These are phyloP conservation scores for Pecten maximus DNA, from an alignment of 2,888 invertebrate species.

Conservation along the genomic window DNA sequence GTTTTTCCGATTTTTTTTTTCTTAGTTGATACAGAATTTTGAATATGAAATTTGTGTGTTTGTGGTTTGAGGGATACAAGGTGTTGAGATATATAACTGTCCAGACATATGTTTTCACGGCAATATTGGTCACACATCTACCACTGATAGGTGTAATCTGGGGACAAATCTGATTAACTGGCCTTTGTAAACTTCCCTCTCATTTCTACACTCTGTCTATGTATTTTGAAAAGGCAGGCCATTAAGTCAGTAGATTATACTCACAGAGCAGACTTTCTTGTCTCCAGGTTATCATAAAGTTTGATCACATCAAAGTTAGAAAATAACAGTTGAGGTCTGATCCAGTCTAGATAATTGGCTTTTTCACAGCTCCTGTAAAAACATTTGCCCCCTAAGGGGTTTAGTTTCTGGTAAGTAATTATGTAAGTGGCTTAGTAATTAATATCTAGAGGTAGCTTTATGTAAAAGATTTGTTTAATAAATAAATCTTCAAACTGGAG, in stretches of 20 bases:
- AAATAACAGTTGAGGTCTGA: neutral
- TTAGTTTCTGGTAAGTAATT: neutral
- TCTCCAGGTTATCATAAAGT: neutral
- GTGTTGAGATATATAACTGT: neutral
- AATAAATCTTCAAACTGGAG: neutral
- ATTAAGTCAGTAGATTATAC: neutral
- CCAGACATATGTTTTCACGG: slow-evolving; percentile 1
- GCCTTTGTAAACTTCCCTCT: neutral
- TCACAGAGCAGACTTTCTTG: neutral
- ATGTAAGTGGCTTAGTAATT: neutral
- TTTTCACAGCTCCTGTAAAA: slow-evolving; percentile 26
- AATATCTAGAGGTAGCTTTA: neutral
- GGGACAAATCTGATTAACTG: neutral
- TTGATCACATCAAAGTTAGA: neutral
- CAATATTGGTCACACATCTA: neutral
- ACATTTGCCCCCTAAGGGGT: neutral
- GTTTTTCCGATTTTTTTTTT: neutral
- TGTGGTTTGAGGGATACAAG: neutral
- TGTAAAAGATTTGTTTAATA: neutral
- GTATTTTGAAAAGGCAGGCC: neutral
- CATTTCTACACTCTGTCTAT: neutral
- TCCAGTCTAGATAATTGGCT: slow-evolving; percentile 13
- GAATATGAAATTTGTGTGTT: neutral
- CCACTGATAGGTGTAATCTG: neutral
- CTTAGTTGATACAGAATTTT: neutral